Conservation (phyloP, 2,113 vertebrate genomes). For the Sturnira hondurensis region DNA sequence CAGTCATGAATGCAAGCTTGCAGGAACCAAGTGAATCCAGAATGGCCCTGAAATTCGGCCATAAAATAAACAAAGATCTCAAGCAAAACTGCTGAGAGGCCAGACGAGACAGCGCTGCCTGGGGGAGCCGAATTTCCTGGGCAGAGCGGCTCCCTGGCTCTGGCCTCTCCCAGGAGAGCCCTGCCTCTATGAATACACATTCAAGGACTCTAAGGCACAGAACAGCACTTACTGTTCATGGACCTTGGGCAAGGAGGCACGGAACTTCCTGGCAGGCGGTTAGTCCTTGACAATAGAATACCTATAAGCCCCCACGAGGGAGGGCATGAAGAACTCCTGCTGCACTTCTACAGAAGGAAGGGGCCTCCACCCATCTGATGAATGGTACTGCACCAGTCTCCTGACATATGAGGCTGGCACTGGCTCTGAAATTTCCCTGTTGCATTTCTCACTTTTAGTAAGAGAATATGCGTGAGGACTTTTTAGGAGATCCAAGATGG, state of each 20-base stretch:
- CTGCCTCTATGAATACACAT: background rate
- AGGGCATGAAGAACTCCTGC: background rate
- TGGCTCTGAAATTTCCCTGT: background rate
- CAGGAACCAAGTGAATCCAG: background rate
- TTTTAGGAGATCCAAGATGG: no score
- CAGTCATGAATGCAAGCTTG: background rate
- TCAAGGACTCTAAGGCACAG: background rate
- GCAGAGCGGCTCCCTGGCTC: slow-evolving; percentile 20
- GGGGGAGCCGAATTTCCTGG: slow-evolving; percentile 45
- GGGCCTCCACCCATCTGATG: background rate
- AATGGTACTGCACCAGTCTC: background rate
- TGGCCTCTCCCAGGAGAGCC: slow-evolving; percentile 34
- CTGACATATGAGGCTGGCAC: background rate
- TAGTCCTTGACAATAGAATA: slow-evolving; percentile 41
- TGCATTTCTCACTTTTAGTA: background rate
- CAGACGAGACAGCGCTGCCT: background rate
- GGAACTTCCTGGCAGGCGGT: slow-evolving; percentile 41
- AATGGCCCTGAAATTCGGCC: slow-evolving; percentile 37
- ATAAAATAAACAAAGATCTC: slow-evolving; percentile 52
- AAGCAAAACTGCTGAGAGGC: slow-evolving; percentile 28
- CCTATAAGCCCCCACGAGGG: slow-evolving; percentile 16
- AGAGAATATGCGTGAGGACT: background rate
- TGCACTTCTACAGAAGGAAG: background rate
- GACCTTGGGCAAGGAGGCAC: background rate
- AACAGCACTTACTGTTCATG: background rate